Conservation (phyloP, 1,140 invertebrate genomes). For the Pachypsylla venusta region DNA sequence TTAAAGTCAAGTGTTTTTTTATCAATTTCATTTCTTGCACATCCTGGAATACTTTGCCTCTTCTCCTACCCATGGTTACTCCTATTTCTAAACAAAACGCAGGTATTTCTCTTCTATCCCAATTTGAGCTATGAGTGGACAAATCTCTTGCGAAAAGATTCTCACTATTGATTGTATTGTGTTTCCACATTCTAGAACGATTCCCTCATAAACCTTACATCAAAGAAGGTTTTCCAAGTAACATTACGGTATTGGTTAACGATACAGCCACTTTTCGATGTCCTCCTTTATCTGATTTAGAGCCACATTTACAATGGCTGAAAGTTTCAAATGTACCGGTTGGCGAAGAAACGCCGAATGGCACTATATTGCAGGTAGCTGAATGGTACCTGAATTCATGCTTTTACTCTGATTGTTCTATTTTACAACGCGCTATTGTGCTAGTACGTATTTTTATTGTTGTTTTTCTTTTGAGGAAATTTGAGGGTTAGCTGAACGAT, state of each 20-base stretch:
- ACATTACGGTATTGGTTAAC: constrained; percentile 55
- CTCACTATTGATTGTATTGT: too few relatives aligned
- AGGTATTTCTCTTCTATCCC: too few relatives aligned
- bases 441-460: constrained; percentile 22
- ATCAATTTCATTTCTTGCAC: too few relatives aligned
- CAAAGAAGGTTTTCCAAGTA: constrained; percentile 57
- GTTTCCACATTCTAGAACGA: constrained; percentile 38
- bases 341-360: constrained; percentile 36
- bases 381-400: constrained; percentile 13
- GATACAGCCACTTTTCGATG: constrained; percentile 54
- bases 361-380: constrained; percentile 39
- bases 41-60: too few relatives aligned
- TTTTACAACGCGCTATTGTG: constrained; percentile 5
- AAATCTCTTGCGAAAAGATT: too few relatives aligned
- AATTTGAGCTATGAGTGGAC: too few relatives aligned
- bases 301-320: constrained; percentile 59
- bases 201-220: constrained; percentile 63
- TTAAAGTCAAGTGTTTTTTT: too few relatives aligned
- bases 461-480: constrained; percentile 18
- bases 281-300: constrained; percentile 53
- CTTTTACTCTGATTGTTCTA: not conserved
- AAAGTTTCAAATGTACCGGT: constrained; percentile 36
- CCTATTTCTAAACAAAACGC: too few relatives aligned
- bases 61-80: too few relatives aligned
- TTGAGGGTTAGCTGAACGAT: too few relatives aligned